phyloP scores from a whole-genome alignment of 1,140 invertebrate genomes.

The Drosophila melanogaster region DNA sequence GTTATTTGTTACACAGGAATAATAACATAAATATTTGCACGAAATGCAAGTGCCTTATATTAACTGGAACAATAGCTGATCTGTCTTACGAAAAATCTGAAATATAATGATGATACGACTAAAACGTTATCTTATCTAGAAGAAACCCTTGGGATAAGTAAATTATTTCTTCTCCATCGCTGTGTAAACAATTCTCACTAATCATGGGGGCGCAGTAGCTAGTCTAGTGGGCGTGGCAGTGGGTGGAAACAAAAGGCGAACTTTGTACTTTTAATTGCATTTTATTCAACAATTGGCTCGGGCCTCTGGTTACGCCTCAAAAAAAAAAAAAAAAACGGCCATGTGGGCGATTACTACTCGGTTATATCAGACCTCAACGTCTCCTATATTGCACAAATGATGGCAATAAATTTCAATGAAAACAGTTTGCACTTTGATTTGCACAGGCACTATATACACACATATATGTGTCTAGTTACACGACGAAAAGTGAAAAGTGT shows the following conservation, averaged over 20 bases:
- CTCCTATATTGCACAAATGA: conserved; percentile 33
- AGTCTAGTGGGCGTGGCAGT: background rate
- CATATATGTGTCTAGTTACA: background rate
- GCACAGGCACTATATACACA: background rate
- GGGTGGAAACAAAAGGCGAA: conserved; percentile 27
- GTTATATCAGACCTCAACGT: conserved; percentile 11
- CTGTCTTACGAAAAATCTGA: background rate
- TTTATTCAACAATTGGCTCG: conserved; percentile 50
- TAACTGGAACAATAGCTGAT: conserved; percentile 7
- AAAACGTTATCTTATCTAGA: conserved; percentile 22
- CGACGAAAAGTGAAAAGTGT: conserved; percentile 55
- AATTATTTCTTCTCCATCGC: no score
- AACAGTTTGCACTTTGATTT: conserved; percentile 71
- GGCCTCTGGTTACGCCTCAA: conserved; percentile 29
- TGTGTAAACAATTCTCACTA: no score
- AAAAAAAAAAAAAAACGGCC: background rate
- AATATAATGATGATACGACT: conserved; percentile 20
- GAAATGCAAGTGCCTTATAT: no score
- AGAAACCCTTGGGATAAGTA: background rate
- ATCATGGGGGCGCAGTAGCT: no score
- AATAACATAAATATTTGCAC: background rate
- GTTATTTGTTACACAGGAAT: background rate
- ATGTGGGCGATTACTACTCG: conserved; percentile 9
- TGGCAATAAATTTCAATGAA: conserved; percentile 74
- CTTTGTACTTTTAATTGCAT: conserved; percentile 77